A percentile compares a stretch with the other conserved stretches of the same genome.
Conservation (phyloP, 2,797 vertebrate genomes). For the Glossophaga mutica region DNA sequence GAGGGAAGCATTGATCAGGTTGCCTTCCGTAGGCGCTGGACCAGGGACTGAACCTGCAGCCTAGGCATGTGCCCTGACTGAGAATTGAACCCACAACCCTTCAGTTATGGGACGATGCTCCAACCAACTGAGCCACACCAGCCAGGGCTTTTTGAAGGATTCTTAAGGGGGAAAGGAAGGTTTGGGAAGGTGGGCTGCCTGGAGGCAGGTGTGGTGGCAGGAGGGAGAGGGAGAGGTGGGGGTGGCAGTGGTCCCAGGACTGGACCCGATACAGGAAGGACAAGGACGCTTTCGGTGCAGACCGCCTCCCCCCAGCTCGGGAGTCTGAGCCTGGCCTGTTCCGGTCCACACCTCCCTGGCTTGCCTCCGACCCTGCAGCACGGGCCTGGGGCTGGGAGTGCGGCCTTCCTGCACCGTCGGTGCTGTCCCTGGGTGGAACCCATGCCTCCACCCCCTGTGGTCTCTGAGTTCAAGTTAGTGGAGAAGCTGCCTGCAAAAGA, state of each 20-base stretch:
- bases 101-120: too few species aligned
- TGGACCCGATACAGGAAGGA: not conserved
- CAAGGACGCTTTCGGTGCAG: fast-evolving
- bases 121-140: too few species aligned
- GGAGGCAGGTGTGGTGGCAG: too few species aligned
- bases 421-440: not conserved
- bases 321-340: not conserved
- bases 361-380: not conserved
- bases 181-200: not conserved
- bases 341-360: not conserved
- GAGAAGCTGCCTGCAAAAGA: not conserved
- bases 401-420: not conserved
- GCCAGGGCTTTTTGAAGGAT: not conserved
- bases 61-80: too few species aligned
- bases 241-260: fast-evolving
- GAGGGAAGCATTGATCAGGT: too few species aligned
- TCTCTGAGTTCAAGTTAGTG: not conserved
- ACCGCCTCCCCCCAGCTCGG: not conserved
- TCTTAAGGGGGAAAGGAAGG: not conserved
- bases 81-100: too few species aligned
- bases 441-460: not conserved
- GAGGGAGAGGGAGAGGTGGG: not conserved
- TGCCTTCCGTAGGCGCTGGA: too few species aligned
- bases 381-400: not conserved
- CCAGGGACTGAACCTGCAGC: too few species aligned